Percentiles rank a stretch among this genome's conserved stretches.
Evolutionary conservation across 2,888 invertebrate species (phyloP).

Genomic region (Neoaliturus tenellus): DNA sequence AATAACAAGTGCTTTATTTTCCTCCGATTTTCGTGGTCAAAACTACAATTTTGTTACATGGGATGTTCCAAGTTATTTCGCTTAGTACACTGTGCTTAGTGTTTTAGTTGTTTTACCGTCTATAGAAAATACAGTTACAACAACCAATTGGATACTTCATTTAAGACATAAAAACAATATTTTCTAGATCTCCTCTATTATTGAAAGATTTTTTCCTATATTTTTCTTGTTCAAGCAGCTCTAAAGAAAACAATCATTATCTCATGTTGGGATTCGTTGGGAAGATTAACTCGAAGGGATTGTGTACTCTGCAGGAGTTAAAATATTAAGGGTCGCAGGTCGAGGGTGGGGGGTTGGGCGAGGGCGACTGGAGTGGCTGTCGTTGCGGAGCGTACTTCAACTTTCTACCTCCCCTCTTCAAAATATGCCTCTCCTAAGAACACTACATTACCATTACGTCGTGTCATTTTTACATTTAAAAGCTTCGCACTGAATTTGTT

Average conservation of each 20-base stretch:
- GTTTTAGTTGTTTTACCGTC: no score
- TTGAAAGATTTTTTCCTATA: no score
- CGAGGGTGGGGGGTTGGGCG: not conserved
- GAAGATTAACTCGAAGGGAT: not conserved
- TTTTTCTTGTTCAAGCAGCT: not conserved
- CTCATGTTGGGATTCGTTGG: not conserved
- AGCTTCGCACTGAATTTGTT: no score
- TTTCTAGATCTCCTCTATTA: no score
- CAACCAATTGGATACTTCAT: no score
- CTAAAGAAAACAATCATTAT: not conserved
- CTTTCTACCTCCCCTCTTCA: slow-evolving; percentile 10
- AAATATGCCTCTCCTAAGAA: not conserved
- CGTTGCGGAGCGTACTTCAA: slow-evolving; percentile 18
- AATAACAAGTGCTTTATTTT: no score
- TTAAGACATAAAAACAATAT: no score
- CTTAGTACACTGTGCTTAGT: no score
- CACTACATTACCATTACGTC: slow-evolving; percentile 6
- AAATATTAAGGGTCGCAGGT: slow-evolving; percentile 10
- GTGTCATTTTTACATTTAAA: not conserved
- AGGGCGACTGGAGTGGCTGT: not conserved
- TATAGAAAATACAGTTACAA: no score
- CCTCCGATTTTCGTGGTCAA: no score
- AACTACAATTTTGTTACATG: no score
- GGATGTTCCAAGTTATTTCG: no score
- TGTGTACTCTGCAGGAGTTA: slow-evolving; percentile 1